phyloP scores from a whole-genome alignment of 2,888 invertebrate genomes.

The Scelioninae gen. 1 region DNA sequence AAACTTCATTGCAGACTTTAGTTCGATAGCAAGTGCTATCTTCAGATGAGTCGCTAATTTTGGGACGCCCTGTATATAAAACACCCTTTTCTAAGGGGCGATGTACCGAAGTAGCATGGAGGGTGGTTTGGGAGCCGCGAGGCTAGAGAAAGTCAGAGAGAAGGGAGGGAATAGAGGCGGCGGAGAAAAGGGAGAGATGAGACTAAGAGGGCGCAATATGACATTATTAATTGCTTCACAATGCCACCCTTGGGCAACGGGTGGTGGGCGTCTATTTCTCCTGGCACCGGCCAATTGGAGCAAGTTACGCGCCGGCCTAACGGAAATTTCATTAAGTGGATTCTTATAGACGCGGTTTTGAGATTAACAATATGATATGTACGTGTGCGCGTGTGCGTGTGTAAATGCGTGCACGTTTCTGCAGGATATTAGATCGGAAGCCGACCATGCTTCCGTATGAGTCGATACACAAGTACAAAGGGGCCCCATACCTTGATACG shows the following conservation, averaged over 20 bases:
- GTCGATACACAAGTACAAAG: conserved; percentile 69
- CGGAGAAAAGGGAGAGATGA: conserved; percentile 63
- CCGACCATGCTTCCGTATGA: conserved; percentile 66
- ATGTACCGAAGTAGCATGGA: conserved; percentile 67
- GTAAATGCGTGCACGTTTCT: conserved; percentile 62
- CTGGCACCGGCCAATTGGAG: conserved; percentile 76
- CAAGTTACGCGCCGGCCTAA: conserved; percentile 72
- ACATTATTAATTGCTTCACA: conserved; percentile 82
- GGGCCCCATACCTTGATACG: conserved; percentile 44
- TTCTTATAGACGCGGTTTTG: conserved; percentile 82
- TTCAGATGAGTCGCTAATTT: conserved; percentile 39
- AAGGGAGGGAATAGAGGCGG: conserved; percentile 44
- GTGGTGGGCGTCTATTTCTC: conserved; percentile 73
- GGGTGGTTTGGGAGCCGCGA: conserved; percentile 61
- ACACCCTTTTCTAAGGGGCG: conserved; percentile 67
- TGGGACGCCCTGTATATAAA: conserved; percentile 64
- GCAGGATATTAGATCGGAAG: conserved; percentile 72
- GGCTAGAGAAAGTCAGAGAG: conserved; percentile 55
- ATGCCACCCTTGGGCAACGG: conserved; percentile 76
- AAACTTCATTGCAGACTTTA: too few relatives aligned
- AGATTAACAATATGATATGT: conserved; percentile 82
- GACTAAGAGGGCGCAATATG: conserved; percentile 78
- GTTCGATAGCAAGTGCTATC: too few relatives aligned
- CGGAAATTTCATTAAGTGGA: conserved; percentile 83
- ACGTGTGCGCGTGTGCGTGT: conserved; percentile 70